These are phyloP conservation scores for Hirtodrosophila trivittata DNA, from an alignment of 2,888 invertebrate genomes.

Conservation along the genomic window DNA sequence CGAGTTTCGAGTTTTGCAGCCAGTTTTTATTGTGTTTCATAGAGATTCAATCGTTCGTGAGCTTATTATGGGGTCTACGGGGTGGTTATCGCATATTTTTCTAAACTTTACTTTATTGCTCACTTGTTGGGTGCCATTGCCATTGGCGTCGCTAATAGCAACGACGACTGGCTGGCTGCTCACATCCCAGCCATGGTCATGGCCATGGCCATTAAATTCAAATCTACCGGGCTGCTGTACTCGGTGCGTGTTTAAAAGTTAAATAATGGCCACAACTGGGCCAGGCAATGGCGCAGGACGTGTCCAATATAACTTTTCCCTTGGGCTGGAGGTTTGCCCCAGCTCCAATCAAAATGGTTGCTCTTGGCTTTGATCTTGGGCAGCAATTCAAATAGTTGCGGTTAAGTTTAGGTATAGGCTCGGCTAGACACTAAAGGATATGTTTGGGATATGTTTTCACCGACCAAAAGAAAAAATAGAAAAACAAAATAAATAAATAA, in stretches of 20 bases:
- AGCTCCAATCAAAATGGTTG: slow-evolving; percentile 21
- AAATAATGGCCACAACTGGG: slow-evolving; percentile 66
- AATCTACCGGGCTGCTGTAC: slow-evolving; percentile 63
- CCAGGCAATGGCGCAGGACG: slow-evolving; percentile 73
- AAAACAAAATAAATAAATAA: not conserved
- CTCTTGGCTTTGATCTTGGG: slow-evolving; percentile 67
- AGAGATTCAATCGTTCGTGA: slow-evolving; percentile 75
- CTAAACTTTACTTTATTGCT: slow-evolving; percentile 81
- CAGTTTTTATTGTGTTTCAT: slow-evolving; percentile 65
- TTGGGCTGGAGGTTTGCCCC: slow-evolving; percentile 14
- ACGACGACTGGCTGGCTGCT: slow-evolving; percentile 18
- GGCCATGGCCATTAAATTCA: slow-evolving; percentile 70
- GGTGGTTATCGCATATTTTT: slow-evolving; percentile 73
- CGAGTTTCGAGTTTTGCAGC: slow-evolving; percentile 14
- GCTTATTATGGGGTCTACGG: slow-evolving; percentile 66
- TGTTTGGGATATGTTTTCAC: slow-evolving; percentile 47
- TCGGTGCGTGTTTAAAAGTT: slow-evolving; percentile 77
- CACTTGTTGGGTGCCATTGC: slow-evolving; percentile 74
- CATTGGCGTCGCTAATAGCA: slow-evolving; percentile 48
- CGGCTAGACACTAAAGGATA: slow-evolving; percentile 53
- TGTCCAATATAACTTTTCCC: slow-evolving; percentile 78
- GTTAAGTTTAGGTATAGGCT: slow-evolving; percentile 54
- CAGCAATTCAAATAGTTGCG: slow-evolving; percentile 75
- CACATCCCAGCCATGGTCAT: slow-evolving; percentile 15
- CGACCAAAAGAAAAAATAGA: slow-evolving; percentile 9